Conservation (phyloP, 2,113 vertebrate genomes). For the Gasterosteus nipponicus region DNA sequence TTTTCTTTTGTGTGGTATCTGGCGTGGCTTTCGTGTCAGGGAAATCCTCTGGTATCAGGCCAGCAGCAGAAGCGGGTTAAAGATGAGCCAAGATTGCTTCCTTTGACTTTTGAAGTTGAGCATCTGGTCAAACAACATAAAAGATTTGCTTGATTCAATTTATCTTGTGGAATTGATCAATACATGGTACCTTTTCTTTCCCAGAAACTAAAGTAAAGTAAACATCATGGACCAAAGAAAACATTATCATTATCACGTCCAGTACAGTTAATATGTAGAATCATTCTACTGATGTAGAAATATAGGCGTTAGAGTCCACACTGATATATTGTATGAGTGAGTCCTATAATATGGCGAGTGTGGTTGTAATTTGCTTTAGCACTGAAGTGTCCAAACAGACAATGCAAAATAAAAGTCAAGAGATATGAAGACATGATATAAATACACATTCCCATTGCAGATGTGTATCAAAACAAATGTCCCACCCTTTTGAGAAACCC, state of each 20-base stretch:
- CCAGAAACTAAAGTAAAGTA: neutral
- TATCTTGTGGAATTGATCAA: neutral
- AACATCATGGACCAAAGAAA: neutral
- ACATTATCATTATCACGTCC: neutral
- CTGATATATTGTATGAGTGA: neutral
- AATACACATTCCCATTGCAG: neutral
- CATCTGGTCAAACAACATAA: conserved; percentile 24
- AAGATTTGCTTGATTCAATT: neutral
- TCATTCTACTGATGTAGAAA: neutral
- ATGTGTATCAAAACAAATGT: neutral
- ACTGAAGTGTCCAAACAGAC: neutral
- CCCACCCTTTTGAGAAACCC: neutral
- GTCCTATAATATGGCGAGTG: neutral
- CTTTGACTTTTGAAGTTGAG: too few relatives aligned
- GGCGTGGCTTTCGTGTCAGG: conserved; percentile 1
- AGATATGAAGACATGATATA: neutral
- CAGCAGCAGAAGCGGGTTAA: neutral
- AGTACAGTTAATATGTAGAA: neutral
- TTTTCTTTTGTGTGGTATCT: conserved; percentile 23
- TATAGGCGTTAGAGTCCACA: neutral
- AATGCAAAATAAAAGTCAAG: neutral
- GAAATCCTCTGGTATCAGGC: conserved; percentile 19
- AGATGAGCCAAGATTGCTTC: too few relatives aligned
- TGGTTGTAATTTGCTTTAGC: neutral
- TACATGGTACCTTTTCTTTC: neutral